Conservation (phyloP, 1,140 invertebrate species). For the Trialeurodes vaporariorum region DNA sequence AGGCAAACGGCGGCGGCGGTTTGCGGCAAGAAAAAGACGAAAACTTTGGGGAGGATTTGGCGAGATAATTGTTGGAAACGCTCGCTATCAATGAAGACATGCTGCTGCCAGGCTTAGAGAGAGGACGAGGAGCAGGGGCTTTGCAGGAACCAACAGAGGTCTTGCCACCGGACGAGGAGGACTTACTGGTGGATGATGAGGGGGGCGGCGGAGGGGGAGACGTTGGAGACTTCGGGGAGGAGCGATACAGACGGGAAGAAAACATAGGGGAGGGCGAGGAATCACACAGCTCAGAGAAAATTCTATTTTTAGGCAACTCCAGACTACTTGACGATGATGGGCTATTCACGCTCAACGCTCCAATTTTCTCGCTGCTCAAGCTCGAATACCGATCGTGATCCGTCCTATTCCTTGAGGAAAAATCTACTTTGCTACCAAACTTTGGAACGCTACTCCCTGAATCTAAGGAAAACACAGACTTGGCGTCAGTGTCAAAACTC, state of each 20-base stretch:
- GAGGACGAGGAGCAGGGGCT: not conserved
- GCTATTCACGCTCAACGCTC: not conserved
- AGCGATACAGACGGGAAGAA: not conserved
- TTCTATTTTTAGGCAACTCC: not conserved
- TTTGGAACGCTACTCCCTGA: not conserved
- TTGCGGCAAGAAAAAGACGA: not conserved
- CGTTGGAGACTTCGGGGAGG: not conserved
- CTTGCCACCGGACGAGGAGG: conserved; percentile 7
- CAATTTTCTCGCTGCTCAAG: not conserved
- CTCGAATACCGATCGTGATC: conserved; percentile 14
- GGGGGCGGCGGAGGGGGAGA: not conserved
- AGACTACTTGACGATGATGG: not conserved
- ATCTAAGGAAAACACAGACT: not conserved
- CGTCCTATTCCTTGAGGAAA: conserved; percentile 8
- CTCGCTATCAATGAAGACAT: conserved; percentile 17
- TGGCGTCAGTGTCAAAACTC: not conserved
- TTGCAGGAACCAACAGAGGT: conserved; percentile 4
- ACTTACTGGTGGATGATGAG: not conserved
- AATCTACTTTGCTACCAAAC: not conserved
- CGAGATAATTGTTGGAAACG: conserved; percentile 18
- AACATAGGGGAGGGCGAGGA: conserved; percentile 2
- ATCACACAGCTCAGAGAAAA: not conserved
- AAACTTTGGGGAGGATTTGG: conserved; percentile 7
- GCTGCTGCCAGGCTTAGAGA: conserved; percentile 17
- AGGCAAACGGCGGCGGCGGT: not conserved